These are phyloP conservation scores for Zaprionus ornatus DNA, from an alignment of 1,140 invertebrate genomes.

Conservation along the genomic window DNA sequence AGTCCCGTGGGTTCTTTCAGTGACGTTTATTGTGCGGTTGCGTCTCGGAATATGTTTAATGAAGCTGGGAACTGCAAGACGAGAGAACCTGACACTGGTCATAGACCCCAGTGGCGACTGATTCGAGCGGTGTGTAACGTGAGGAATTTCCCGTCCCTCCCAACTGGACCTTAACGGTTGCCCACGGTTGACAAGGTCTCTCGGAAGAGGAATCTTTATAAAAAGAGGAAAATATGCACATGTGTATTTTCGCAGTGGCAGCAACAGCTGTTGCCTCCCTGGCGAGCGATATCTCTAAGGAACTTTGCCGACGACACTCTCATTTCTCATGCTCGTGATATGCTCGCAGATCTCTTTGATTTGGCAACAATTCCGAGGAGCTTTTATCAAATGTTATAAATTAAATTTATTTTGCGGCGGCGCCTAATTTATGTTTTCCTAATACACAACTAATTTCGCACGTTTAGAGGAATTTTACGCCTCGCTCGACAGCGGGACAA, in stretches of 20 bases:
- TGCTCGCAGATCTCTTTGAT: conserved; percentile 45
- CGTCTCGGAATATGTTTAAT: conserved; percentile 62
- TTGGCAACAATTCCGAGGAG: conserved; percentile 33
- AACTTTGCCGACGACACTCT: conserved; percentile 1
- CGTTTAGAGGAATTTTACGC: conserved; percentile 34
- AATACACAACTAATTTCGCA: conserved; percentile 78
- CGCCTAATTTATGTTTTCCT: conserved; percentile 77
- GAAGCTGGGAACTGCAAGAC: conserved; percentile 37
- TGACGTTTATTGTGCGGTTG: conserved; percentile 80
- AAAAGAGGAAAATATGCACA: conserved; percentile 7
- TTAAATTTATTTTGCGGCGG: conserved; percentile 67
- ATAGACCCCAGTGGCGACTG: neutral
- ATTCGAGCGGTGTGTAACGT: neutral
- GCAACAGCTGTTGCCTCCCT: conserved; percentile 31
- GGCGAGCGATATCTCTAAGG: conserved; percentile 15
- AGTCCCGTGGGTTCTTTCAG: conserved; percentile 60
- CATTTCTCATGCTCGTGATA: conserved; percentile 1
- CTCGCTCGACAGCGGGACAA: conserved; percentile 8
- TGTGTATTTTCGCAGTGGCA: neutral
- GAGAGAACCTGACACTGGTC: conserved; percentile 9
- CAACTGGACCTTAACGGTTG: neutral
- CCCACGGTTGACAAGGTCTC: no score
- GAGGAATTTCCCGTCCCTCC: neutral
- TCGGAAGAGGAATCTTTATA: neutral
- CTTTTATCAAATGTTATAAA: conserved; percentile 73